Conservation (phyloP, 2,888 invertebrate species). For the Exephanes ischioxanthus region DNA sequence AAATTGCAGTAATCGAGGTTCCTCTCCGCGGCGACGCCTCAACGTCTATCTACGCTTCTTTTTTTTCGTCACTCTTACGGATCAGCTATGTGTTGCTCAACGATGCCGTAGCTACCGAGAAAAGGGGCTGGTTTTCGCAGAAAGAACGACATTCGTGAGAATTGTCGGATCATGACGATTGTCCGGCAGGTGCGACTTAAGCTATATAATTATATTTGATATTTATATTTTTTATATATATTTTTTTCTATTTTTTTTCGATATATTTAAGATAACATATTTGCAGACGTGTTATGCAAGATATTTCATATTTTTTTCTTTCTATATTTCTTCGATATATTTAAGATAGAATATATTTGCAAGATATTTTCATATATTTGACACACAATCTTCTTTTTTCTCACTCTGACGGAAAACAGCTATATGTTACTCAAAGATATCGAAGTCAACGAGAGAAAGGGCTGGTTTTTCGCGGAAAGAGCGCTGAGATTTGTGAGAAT, state of each 20-base stretch:
- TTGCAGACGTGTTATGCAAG: not conserved
- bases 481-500: no score
- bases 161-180: not conserved
- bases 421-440: no score
- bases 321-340: no score
- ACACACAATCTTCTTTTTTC: not conserved
- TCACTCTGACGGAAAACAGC: no score
- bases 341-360: no score
- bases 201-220: not conserved
- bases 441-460: no score
- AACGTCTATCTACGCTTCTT: slow-evolving; percentile 14
- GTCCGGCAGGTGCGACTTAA: not conserved
- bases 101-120: slow-evolving; percentile 21
- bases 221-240: not conserved
- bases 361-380: not conserved
- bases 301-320: no score
- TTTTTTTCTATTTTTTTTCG: no score
- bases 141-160: slow-evolving; percentile 16
- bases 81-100: slow-evolving; percentile 37
- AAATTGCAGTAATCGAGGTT: slow-evolving; percentile 39
- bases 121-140: slow-evolving; percentile 42
- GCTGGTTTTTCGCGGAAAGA: no score
- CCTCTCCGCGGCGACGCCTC: slow-evolving; percentile 9
- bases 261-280: not conserved
- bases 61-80: not conserved